Base-by-base conservation (phyloP, 1,140 invertebrate species). In the Heterodera schachtii region DNA sequence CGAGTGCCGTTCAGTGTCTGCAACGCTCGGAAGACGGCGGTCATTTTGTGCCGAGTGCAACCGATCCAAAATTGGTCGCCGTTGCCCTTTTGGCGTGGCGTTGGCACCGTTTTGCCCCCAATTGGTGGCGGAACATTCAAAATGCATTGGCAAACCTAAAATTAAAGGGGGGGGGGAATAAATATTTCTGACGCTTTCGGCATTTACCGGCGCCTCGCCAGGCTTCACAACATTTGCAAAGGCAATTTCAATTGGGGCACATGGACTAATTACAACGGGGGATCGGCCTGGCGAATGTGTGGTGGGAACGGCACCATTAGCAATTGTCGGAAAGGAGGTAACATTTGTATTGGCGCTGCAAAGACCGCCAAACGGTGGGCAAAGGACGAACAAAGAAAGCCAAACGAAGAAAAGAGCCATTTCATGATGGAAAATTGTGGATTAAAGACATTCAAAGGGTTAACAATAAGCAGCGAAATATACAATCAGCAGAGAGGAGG, bases 41-140 rank as follows among this genome's bases (percentile, higher is more conserved):
- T 85, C 86, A 86, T 87, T n/a, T 82, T 86, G 60, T 87, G 85
- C 43, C 75, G 52, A 13, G 85, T 86, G 75, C 85, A 86, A 21
- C 85, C 85, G 47, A 86, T 81, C 79, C 84, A 86, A 75, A 86
- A 49, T 69, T 78, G 57, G 57, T 16, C 19, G 16, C 5, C 57
- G 19, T 64, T 64, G 31, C 31, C 31, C 19, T 64, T 11, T 64
- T 64, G 69, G 16, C 41, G 69, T 3, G 16, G 41, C 6, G 21
- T 71, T 71, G n/a, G 44, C 67, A 7, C 7, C 7, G n/a, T 69
- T 46, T 71, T n/a, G 69, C 69, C 69, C 21, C 8, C 31, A 8
- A 41, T 6, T 41, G 69, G 69, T 19, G 41, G 69, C 4, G 69
- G 41, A 43, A 46, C 69, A 71, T 71, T 71, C 69, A 41, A 41